phyloP scores from a whole-genome alignment of 2,113 vertebrate genomes.

The Camarhynchus parvulus region DNA sequence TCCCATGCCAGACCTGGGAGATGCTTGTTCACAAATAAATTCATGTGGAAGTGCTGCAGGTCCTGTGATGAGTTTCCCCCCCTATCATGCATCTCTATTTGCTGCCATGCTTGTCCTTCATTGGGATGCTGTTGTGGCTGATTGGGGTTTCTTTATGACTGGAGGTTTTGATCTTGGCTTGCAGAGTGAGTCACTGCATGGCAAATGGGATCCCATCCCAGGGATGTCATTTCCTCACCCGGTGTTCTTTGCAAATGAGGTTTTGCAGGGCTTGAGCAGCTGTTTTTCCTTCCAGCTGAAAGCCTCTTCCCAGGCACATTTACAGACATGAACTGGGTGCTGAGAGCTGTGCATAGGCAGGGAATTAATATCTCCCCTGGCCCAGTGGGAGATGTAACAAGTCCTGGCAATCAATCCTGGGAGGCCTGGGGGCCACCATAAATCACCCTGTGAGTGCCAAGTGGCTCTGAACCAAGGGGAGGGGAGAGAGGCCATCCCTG shows the following conservation, averaged over 20 bases:
- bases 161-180: background rate
- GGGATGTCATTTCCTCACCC: background rate
- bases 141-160: background rate
- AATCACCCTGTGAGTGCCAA: background rate
- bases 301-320: background rate
- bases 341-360: background rate
- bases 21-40: background rate
- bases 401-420: background rate
- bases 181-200: background rate
- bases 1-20: background rate
- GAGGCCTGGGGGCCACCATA: background rate
- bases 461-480: background rate
- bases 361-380: background rate
- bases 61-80: background rate
- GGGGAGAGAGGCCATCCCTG: background rate
- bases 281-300: background rate
- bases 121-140: background rate
- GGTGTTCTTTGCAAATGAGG: background rate
- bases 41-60: background rate
- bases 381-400: background rate
- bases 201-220: background rate
- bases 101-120: background rate
- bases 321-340: background rate
- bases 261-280: background rate
- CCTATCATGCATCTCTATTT: background rate